Evolutionary conservation across 2,113 vertebrate species (phyloP).

Genomic region (Donacobius atricapilla): DNA sequence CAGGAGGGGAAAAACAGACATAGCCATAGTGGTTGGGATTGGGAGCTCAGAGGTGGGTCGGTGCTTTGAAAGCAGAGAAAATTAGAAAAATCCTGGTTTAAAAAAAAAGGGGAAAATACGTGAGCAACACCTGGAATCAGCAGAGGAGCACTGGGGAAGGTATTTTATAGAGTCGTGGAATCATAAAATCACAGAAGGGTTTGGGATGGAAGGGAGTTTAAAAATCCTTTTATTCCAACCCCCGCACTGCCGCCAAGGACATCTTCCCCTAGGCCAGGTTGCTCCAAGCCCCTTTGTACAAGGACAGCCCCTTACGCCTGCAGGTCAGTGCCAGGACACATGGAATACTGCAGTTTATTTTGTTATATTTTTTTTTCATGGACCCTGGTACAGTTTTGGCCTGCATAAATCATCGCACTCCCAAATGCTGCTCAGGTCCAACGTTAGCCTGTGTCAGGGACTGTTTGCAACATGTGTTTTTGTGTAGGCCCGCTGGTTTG

Average conservation of each 20-base stretch:
- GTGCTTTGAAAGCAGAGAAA: not conserved
- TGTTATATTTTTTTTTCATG: not conserved
- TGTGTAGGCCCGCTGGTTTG: not conserved
- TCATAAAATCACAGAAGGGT: not conserved
- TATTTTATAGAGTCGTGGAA: not conserved
- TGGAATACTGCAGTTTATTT: not conserved
- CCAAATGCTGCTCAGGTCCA: not conserved
- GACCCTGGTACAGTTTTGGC: not conserved
- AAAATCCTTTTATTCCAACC: not conserved
- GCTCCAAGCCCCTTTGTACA: not conserved
- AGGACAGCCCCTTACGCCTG: not conserved
- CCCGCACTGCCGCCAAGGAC: not conserved
- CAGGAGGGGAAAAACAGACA: not conserved
- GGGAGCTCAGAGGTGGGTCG: not conserved
- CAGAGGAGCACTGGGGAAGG: not conserved
- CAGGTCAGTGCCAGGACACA: not conserved
- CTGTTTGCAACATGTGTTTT: not conserved
- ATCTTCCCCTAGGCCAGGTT: not conserved
- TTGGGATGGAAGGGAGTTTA: not conserved
- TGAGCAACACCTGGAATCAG: not conserved
- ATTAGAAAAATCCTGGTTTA: not conserved
- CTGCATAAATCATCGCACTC: not conserved
- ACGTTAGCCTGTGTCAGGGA: not conserved
- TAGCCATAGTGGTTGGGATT: not conserved
- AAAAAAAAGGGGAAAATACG: not conserved